These are phyloP conservation scores for Micropoecilia bifurca DNA, from an alignment of 2,797 vertebrate genomes.

Conservation along the genomic window DNA sequence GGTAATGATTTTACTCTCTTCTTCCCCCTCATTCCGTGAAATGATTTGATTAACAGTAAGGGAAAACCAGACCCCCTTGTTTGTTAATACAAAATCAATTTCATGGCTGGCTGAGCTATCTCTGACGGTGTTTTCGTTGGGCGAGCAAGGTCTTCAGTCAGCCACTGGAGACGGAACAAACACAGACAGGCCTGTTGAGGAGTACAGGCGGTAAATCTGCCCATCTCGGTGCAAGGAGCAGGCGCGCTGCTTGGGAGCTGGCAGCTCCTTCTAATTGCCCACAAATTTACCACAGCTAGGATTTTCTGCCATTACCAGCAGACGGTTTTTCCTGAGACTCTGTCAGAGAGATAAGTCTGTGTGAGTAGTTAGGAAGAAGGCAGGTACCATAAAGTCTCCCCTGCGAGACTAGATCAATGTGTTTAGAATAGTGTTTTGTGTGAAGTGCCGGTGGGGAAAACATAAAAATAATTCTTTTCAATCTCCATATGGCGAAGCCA, in stretches of 20 bases:
- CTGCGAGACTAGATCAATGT: slow-evolving; percentile 65
- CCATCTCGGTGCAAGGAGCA: slow-evolving; percentile 45
- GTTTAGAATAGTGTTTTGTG: slow-evolving; percentile 55
- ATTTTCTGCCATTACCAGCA: slow-evolving; percentile 64
- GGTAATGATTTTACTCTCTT: slow-evolving; percentile 96
- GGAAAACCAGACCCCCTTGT: slow-evolving; percentile 90
- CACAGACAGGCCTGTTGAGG: slow-evolving; percentile 49
- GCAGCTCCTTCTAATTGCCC: slow-evolving; percentile 58
- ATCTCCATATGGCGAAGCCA: slow-evolving; percentile 41
- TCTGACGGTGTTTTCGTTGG: slow-evolving; percentile 80
- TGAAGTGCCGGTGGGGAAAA: slow-evolving; percentile 50
- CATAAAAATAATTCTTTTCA: slow-evolving; percentile 45
- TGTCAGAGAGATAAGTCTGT: slow-evolving; percentile 66
- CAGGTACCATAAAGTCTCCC: slow-evolving; percentile 61
- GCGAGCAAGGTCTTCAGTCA: slow-evolving; percentile 73
- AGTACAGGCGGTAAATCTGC: slow-evolving; percentile 63
- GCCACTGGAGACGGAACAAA: slow-evolving; percentile 67
- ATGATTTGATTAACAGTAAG: slow-evolving; percentile 95
- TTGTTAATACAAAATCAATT: slow-evolving; percentile 99
- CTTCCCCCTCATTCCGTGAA: slow-evolving; percentile 89
- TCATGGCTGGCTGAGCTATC: slow-evolving; percentile 93
- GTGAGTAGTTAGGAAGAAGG: slow-evolving; percentile 69
- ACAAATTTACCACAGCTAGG: slow-evolving; percentile 64
- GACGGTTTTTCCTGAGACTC: slow-evolving; percentile 54
- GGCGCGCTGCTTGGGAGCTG: slow-evolving; percentile 48